Evolutionary conservation across 2,797 vertebrate species (phyloP).

Genomic region (Pelochelys cantorii): DNA sequence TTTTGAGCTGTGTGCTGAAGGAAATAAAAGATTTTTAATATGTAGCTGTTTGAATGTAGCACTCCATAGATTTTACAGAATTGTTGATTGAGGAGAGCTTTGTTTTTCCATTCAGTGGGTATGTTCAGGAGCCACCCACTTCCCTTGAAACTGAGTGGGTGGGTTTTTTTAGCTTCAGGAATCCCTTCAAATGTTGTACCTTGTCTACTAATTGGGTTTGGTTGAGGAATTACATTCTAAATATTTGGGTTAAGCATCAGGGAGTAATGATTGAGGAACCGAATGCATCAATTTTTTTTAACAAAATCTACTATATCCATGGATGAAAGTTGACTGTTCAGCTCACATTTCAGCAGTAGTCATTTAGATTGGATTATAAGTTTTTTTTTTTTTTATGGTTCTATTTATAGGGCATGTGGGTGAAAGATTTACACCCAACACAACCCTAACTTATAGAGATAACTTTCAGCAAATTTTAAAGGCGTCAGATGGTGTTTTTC

Average conservation of each 20-base stretch:
- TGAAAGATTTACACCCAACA: neutral
- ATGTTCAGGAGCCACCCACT: neutral
- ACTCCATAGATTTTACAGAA: neutral
- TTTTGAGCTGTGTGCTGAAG: neutral
- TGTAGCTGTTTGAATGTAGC: neutral
- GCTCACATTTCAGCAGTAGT: neutral
- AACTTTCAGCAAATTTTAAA: neutral
- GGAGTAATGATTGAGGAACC: neutral
- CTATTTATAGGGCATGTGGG: neutral
- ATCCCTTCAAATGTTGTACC: neutral
- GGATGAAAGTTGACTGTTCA: neutral
- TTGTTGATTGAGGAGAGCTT: slow-evolving; percentile 3
- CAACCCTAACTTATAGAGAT: neutral
- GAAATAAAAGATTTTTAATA: neutral
- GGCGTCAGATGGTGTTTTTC: neutral
- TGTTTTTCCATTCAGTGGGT: neutral
- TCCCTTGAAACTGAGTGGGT: neutral
- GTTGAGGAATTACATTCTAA: neutral
- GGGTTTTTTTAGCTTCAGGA: neutral
- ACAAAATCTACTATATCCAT: neutral
- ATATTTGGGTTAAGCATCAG: neutral
- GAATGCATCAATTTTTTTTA: neutral
- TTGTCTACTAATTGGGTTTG: neutral
- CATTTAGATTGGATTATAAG: neutral
- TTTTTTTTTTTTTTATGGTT: neutral